Base-by-base conservation (phyloP, 1,140 invertebrate species). In the Lordiphosa clarofinis region DNA sequence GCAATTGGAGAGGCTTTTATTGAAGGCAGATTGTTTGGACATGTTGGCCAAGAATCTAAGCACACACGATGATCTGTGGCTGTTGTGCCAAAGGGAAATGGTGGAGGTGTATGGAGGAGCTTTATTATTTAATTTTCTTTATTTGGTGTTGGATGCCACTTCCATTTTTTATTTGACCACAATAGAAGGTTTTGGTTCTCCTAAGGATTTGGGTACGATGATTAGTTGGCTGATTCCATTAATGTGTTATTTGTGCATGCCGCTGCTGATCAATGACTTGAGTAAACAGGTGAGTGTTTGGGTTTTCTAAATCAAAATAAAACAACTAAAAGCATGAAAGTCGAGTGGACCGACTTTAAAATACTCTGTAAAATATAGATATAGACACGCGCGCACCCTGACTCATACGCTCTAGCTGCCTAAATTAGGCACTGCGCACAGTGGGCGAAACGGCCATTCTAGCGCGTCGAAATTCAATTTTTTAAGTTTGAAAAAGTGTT, bases 41-140 rank as follows among this genome's bases (percentile, higher is more conserved):
- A 13, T 46, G 13, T 46, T 75, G 1, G 43, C 21, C 2, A 1
- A 11, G 1, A 31, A 36, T 13, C 21, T 75, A 4, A 28, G 21
- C 5, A 33, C 19, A 9, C 50, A 62, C 24, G 73, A 78, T 53
- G 49, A 76, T 7, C 42, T 76, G 15, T 9, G 72, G 4, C 11
- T 62, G 10, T 19, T 75, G 6, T 39, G 55, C 36, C 40, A 67
- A 11, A n/a, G 36, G n/a, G 57, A 81, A 5, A 40, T 81, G 19
- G 24, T 64, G 8, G 37, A 47, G 5, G 46, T 76, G 0, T 81
- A 60, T 12, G 76, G 76, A 0, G 67, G 40, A 19, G 37, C 54
- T 2, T 24, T 81, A 15, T 21, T 81, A 10, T 64, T 84, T 43
- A 33, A 59, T 5, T 65, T 57, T 38, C 4, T 73, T 0, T 65